Conservation (phyloP, 2,888 invertebrate species). For the Caenorhabditis sp. region DNA sequence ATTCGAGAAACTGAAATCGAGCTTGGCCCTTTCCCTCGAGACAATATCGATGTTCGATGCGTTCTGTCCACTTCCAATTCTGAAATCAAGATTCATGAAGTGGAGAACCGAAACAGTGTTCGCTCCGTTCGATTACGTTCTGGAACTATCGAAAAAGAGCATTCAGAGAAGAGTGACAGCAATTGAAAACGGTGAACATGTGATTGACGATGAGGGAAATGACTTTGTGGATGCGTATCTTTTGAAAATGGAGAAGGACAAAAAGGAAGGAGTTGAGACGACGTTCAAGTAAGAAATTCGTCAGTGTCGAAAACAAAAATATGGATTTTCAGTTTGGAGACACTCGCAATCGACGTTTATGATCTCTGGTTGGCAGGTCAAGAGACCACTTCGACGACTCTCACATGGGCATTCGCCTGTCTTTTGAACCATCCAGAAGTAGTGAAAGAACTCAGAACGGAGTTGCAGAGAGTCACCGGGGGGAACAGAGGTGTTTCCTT, state of each 20-base stretch:
- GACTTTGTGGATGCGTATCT: slow-evolving; percentile 66
- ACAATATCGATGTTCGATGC: slow-evolving; percentile 41
- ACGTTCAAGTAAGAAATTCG: slow-evolving; percentile 27
- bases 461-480: slow-evolving; percentile 58
- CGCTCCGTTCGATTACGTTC: slow-evolving; percentile 18
- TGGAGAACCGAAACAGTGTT: slow-evolving; percentile 29
- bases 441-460: slow-evolving; percentile 41
- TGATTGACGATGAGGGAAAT: slow-evolving; percentile 47
- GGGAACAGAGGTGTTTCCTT: slow-evolving; percentile 33
- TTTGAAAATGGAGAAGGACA: slow-evolving; percentile 60
- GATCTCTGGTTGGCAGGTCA: slow-evolving; percentile 72
- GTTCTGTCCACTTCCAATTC: slow-evolving; percentile 30
- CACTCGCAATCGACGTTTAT: slow-evolving; percentile 54
- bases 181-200: slow-evolving; percentile 36
- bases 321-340: slow-evolving; percentile 38
- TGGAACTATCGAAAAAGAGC: slow-evolving; percentile 7
- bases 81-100: slow-evolving; percentile 34
- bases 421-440: slow-evolving; percentile 67
- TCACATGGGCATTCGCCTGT: slow-evolving; percentile 58
- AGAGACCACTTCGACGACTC: slow-evolving; percentile 68
- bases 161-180: slow-evolving; percentile 8
- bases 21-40: slow-evolving; percentile 45
- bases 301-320: background rate
- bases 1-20: slow-evolving; percentile 49
- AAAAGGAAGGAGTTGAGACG: slow-evolving; percentile 38